A percentile compares a stretch with the other conserved stretches of the same genome.
phyloP scores from a whole-genome alignment of 2,888 invertebrate genomes.

The Ypsolopha scabrella region DNA sequence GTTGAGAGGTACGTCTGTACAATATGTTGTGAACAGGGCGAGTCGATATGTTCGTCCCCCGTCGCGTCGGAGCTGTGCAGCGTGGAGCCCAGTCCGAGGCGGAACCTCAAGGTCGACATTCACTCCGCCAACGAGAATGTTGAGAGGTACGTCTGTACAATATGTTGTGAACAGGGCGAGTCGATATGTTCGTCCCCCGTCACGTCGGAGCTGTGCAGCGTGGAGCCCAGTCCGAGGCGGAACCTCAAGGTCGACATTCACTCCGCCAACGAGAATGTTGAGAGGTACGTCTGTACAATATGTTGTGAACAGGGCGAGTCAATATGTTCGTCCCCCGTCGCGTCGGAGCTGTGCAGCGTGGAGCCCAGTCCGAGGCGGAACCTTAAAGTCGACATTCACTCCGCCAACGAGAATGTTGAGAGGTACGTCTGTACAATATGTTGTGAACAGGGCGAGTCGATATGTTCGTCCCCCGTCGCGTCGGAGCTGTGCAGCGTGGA shows the following conservation, averaged over 20 bases:
- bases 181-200: slow-evolving; percentile 45
- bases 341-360: slow-evolving; percentile 36
- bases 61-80: slow-evolving; percentile 36
- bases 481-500: slow-evolving; percentile 30
- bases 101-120: slow-evolving; percentile 28
- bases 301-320: slow-evolving; percentile 18
- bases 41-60: slow-evolving; percentile 42
- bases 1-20: slow-evolving; percentile 36
- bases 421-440: too few relatives aligned
- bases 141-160: slow-evolving; percentile 36
- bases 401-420: not conserved
- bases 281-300: too few relatives aligned
- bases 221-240: slow-evolving; percentile 40
- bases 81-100: slow-evolving; percentile 42
- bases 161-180: not conserved
- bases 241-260: slow-evolving; percentile 26
- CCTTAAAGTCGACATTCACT: slow-evolving; percentile 24
- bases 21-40: too few relatives aligned
- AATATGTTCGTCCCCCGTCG: slow-evolving; percentile 40
- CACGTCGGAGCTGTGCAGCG: slow-evolving; percentile 37
- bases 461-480: slow-evolving; percentile 16
- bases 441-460: slow-evolving; percentile 16
- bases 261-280: not conserved
- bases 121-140: slow-evolving; percentile 34
- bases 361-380: slow-evolving; percentile 41